Percentiles rank a stretch among this genome's conserved stretches.
Evolutionary conservation across 1,140 invertebrate species (phyloP).

Genomic region (Frieseomelitta varia): DNA sequence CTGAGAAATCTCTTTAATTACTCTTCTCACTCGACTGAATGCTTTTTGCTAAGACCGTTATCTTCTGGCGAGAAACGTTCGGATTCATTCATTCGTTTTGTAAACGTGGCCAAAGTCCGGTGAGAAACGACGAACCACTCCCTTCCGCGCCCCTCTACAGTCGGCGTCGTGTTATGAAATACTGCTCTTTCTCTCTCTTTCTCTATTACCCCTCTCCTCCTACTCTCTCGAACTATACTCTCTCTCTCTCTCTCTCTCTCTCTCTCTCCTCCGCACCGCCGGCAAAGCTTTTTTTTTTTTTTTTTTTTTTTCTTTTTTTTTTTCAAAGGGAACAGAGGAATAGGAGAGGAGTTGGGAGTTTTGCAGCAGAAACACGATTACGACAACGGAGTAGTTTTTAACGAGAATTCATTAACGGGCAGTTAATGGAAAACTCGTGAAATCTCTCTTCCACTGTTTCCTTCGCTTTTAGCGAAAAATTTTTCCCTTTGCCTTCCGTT

Average conservation of each 20-base stretch:
- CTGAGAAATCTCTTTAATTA: constrained; percentile 52
- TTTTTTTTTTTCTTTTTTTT: no score
- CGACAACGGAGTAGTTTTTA: constrained; percentile 47
- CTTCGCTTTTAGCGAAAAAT: background rate
- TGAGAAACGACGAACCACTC: background rate
- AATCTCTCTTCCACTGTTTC: constrained; percentile 8
- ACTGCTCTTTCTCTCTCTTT: background rate
- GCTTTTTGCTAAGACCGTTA: constrained; percentile 44
- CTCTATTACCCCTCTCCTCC: background rate
- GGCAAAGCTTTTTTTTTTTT: background rate
- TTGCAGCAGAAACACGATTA: constrained; percentile 29
- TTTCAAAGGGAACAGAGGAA: background rate
- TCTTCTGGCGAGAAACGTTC: constrained; percentile 41
- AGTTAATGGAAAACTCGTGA: constrained; percentile 45
- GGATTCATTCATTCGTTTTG: constrained; percentile 42
- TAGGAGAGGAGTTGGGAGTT: background rate
- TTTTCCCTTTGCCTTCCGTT: background rate
- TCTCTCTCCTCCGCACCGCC: no score
- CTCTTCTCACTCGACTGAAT: constrained; percentile 36
- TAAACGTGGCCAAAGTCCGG: background rate
- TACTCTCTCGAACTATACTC: background rate
- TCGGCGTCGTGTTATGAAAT: constrained; percentile 33
- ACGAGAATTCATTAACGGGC: constrained; percentile 45
- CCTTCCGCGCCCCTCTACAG: background rate
- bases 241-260: background rate